Evolutionary conservation across 2,797 vertebrate genomes (phyloP), one percentile per base, ranked within the genome.

Genomic region (Moxostoma hubbsi): DNA sequence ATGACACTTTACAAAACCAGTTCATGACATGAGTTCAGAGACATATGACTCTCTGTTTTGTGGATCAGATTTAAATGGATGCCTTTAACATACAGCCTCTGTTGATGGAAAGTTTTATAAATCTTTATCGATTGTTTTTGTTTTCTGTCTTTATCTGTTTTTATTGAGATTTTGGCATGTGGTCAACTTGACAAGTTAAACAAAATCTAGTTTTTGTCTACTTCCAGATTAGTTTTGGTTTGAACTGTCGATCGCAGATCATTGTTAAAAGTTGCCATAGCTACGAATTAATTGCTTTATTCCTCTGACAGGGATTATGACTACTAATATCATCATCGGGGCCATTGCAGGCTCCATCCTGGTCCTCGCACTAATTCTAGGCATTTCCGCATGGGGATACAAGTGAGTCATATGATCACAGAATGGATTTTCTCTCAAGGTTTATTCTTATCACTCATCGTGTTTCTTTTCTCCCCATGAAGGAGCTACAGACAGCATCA

Each of bases 291-390:
- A 77, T 7, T 15, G 11, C 68, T 88, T 76, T 68, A 16, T 71
- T 64, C 81, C 81, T 75, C 89, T 89, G 9, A 81, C 89, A 99
- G 98, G 97, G 91, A 92, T 97, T 90, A 93, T 93, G 92, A 97
- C 95, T 86, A 98, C 97, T 89, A 99, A 99, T 92, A 98, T 99
- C 90, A 96, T 99, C 90, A 95, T 99, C 77, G 95, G 96, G 70
- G 95, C 97, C 87, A 98, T 98, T 78, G 92, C 95, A 16, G 97
- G 97, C 83, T 97, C 96, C 82, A 94, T 98, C 87, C 94, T 98
- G 81, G 94, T 99, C 89, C 93, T 98, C 84, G 95, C 93, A 65
- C 94, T 99, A 73, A 95, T 98, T 82, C 89, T 99, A 92, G 97
- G 94, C 86, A 94, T 96, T 84, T 96, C 96, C 81, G 96, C 94